Percentiles rank a stretch among this genome's conserved stretches.
Conservation (phyloP, 2,113 vertebrate species). For the Passer domesticus region DNA sequence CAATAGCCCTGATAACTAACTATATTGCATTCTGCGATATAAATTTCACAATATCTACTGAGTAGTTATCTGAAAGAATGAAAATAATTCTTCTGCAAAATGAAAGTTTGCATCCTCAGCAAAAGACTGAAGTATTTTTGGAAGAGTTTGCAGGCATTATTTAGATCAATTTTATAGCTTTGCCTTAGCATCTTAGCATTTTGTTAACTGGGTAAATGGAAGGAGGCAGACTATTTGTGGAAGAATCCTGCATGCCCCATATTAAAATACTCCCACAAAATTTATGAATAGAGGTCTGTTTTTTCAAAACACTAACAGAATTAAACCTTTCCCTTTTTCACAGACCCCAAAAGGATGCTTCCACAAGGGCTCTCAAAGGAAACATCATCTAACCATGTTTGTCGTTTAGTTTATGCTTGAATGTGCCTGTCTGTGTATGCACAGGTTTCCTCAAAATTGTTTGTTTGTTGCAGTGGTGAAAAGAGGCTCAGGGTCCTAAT, state of each 20-base stretch:
- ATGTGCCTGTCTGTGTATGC: not conserved
- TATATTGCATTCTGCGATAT: not conserved
- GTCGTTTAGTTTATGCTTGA: not conserved
- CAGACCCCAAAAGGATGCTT: not conserved
- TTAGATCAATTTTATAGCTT: not conserved
- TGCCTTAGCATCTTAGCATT: not conserved
- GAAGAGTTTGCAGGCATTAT: not conserved
- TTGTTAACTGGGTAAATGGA: not conserved
- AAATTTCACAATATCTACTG: not conserved
- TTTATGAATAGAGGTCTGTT: not conserved
- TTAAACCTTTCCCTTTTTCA: not conserved
- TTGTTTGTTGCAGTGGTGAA: not conserved
- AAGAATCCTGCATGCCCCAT: not conserved
- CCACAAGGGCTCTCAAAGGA: not conserved
- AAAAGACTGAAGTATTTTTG: not conserved
- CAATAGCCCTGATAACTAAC: not conserved
- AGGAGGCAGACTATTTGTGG: not conserved
- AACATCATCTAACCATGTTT: not conserved
- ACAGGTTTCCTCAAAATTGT: not conserved
- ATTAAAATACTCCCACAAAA: not conserved
- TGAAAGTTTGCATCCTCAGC: accelerated
- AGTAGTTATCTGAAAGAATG: not conserved
- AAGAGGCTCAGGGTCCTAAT: not conserved
- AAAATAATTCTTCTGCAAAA: not conserved
- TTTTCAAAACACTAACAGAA: not conserved